Base-by-base conservation (phyloP, 2,797 vertebrate genomes). In the Dromococcyx pavoninus region DNA sequence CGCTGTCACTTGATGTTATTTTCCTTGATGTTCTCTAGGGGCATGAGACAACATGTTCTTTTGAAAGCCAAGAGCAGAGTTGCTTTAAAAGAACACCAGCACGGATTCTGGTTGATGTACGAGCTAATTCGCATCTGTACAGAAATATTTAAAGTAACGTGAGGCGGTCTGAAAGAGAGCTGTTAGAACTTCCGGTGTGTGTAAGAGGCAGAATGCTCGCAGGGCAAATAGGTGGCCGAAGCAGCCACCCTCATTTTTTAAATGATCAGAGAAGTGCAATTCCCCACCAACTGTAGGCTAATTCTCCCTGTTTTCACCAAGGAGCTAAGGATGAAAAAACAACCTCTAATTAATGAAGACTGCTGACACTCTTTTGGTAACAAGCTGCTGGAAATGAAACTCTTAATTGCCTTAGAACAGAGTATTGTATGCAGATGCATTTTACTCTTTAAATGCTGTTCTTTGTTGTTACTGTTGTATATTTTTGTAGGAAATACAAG, bases 281-380 rank as follows among this genome's bases (percentile, higher is more conserved):
- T 97, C 91, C 87, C 91, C 57, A 94, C 95, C 95, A 97, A 97
- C 60, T 30, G 56, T 66, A 86, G 81, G 92, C 89, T 94, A 95
- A 96, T 95, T 96, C 93, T 96, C 96, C 91, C 90, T 96, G 97
- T 93, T 72, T 84, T 97, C 88, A 86, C 73, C 86, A 86, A 96
- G 57, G 41, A 78, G 43, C 53, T 86, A 93, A 82, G 82, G 85
- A 95, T 95, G 89, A 96, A 95, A 95, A n/a, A 91, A 95, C 85
- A 95, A 97, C 94, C 92, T 97, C 95, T 97, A 97, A 97, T 98
- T 97, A 96, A 90, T 83, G 94, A 97, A 89, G 75, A 93, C 90
- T 93, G 64, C 94, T 95, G 91, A 91, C 95, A 91, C 75, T 93
- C 67, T 88, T 95, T 91, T 94, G 75, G 92, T 93, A 93, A 93